phyloP scores from a whole-genome alignment of 2,797 vertebrate genomes.

The Gadopsis marmoratus region DNA sequence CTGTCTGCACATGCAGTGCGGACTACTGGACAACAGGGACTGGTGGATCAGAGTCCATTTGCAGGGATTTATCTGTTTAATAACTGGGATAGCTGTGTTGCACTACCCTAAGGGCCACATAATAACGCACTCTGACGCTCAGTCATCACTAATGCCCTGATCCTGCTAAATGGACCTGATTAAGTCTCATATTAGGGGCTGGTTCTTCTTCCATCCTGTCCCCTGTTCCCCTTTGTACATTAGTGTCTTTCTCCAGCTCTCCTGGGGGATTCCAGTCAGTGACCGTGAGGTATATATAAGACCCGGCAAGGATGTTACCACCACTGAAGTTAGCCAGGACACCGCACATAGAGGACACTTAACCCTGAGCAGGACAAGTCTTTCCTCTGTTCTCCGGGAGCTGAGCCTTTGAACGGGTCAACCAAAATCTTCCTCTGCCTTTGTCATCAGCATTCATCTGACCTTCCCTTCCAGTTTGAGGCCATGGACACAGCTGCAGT shows the following conservation, averaged over 20 bases:
- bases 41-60: constrained; percentile 70
- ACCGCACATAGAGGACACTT: constrained; percentile 18
- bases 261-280: constrained; percentile 27
- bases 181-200: constrained; percentile 61
- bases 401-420: neutral
- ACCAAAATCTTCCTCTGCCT: constrained; percentile 1
- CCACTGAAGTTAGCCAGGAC: constrained; percentile 37
- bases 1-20: neutral
- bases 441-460: constrained; percentile 11
- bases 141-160: constrained; percentile 73
- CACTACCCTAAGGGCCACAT: constrained; percentile 67
- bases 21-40: constrained; percentile 53
- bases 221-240: constrained; percentile 50
- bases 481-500: constrained; percentile 80
- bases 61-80: constrained; percentile 82
- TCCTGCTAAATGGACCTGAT: constrained; percentile 75
- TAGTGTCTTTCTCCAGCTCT: constrained; percentile 56
- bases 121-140: constrained; percentile 65
- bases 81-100: constrained; percentile 67
- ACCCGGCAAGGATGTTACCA: constrained; percentile 1
- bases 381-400: constrained; percentile 4
- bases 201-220: constrained; percentile 56
- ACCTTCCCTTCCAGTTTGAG: constrained; percentile 24
- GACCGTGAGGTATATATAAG: constrained; percentile 72
- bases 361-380: constrained; percentile 11